Evolutionary conservation across 2,888 invertebrate genomes (phyloP).

Genomic region (Eubasilissa splendida): DNA sequence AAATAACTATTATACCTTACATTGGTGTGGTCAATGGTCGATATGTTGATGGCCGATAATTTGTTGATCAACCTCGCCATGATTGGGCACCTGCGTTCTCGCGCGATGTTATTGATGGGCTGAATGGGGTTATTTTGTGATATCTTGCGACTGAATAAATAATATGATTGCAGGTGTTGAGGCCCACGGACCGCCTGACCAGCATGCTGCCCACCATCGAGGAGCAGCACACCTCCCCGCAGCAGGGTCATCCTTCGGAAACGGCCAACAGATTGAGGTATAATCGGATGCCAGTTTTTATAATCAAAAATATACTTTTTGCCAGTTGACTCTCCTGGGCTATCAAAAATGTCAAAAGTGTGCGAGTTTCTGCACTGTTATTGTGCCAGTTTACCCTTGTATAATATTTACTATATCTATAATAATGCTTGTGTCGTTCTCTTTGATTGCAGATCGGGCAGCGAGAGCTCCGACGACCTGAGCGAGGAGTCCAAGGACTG

Average conservation of each 20-base stretch:
- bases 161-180: constrained; percentile 71
- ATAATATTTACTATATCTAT: neutral
- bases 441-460: constrained; percentile 72
- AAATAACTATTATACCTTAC: too few relatives aligned
- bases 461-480: constrained; percentile 71
- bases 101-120: too few relatives aligned
- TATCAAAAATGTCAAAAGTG: neutral
- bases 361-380: neutral
- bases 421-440: constrained; percentile 4
- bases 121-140: too few relatives aligned
- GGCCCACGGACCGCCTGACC: constrained; percentile 82
- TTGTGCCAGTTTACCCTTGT: neutral
- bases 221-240: constrained; percentile 71
- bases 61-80: too few relatives aligned
- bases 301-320: neutral
- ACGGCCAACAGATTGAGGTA: constrained; percentile 36
- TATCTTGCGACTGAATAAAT: too few relatives aligned
- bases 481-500: constrained; percentile 74
- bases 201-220: constrained; percentile 83
- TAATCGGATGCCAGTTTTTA: neutral
- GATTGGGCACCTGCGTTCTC: too few relatives aligned
- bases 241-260: constrained; percentile 59
- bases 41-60: too few relatives aligned
- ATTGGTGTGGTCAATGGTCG: too few relatives aligned
- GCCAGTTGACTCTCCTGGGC: neutral